A percentile compares a stretch with the other conserved stretches of the same genome.
phyloP scores from a whole-genome alignment of 2,113 vertebrate species.

The Hippocampus barbouri region DNA sequence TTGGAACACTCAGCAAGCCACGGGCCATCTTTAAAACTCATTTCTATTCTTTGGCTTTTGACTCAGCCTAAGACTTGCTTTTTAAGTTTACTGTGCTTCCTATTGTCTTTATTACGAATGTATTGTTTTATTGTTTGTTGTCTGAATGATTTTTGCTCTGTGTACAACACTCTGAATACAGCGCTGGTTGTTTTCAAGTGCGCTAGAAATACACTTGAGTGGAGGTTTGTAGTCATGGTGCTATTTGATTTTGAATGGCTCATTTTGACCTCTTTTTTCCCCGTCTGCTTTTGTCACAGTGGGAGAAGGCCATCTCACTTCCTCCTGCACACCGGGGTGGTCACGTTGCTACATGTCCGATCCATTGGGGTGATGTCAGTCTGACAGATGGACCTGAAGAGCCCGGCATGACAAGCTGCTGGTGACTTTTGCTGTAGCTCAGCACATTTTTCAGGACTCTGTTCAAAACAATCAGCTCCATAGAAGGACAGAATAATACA shows the following conservation, averaged over 20 bases:
- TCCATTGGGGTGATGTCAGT: conserved; percentile 35
- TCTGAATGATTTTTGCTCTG: no score
- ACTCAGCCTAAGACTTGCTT: no score
- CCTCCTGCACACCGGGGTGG: conserved; percentile 18
- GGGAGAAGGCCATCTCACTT: conserved; percentile 16
- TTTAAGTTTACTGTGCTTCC: no score
- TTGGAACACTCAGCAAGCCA: background rate
- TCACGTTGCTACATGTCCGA: conserved; percentile 23
- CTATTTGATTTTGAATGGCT: background rate
- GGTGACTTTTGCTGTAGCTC: conserved; percentile 34
- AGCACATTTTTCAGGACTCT: conserved; percentile 15
- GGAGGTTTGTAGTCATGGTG: background rate
- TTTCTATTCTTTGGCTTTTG: no score
- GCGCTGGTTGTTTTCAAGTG: no score
- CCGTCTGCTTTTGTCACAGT: conserved; percentile 3
- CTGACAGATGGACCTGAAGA: conserved; percentile 54
- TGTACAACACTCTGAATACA: no score
- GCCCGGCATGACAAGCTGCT: conserved; percentile 25
- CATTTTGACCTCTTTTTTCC: background rate
- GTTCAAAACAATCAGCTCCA: conserved; percentile 2
- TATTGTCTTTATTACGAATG: no score
- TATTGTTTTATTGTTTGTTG: no score
- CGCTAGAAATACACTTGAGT: no score
- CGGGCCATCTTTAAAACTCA: no score
- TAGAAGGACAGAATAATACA: background rate